Percentiles rank a stretch among this genome's conserved stretches.
Conservation (phyloP, 2,113 vertebrate species). For the Bos taurus region ARS-UCD2.0 NC_037337.1:78827501-78828000, state of each 20-base stretch:
- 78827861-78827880: background rate
- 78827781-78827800: background rate
- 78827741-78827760: background rate
- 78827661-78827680: background rate
- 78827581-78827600: background rate
- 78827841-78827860: background rate
- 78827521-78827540: no score
- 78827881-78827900: background rate
- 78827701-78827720: background rate
- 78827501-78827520: no score
- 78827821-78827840: background rate
- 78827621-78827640: background rate
- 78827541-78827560: background rate
- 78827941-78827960: background rate
- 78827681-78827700: background rate
- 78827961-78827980: background rate
- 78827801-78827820: background rate
- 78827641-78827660: background rate
- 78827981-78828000: background rate
- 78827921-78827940: background rate
- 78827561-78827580: background rate
- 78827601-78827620: background rate
- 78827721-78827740: background rate
- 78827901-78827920: background rate
- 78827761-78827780: background rate